Percentiles rank a stretch among this genome's conserved stretches.
Conservation (phyloP, 2,797 vertebrate genomes). For the Mus minutoides region DNA sequence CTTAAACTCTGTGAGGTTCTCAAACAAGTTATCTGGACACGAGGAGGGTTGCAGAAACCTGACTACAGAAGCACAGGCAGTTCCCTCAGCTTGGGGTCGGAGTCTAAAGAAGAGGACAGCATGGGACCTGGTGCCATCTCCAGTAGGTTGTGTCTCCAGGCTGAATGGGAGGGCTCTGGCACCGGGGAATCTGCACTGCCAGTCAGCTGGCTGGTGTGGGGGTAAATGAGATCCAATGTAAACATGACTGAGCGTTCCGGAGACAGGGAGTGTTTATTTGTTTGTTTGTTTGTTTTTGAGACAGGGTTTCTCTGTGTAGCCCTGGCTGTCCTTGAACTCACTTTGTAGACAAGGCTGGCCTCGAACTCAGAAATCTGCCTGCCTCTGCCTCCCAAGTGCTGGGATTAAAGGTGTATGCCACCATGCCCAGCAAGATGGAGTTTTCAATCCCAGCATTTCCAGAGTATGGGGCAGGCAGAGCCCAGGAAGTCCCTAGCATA, state of each 20-base stretch:
- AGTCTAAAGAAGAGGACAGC: background rate
- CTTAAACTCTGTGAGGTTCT: background rate
- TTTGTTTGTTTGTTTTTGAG: no score
- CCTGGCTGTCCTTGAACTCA: no score
- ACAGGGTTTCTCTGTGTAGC: no score
- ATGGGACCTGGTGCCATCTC: background rate
- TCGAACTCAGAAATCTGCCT: no score
- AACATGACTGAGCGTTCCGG: background rate
- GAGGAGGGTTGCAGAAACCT: accelerated
- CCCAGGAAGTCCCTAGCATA: no score
- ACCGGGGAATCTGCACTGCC: background rate
- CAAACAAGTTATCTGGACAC: background rate
- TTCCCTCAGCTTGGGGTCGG: background rate
- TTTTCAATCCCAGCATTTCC: background rate
- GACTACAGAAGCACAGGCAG: no score
- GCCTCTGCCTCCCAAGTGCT: no score
- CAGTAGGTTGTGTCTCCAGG: background rate
- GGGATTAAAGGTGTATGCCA: no score
- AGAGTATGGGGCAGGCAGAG: background rate
- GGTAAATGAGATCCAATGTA: no score
- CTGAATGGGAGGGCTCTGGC: no score
- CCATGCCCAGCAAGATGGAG: background rate
- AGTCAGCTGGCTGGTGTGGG: background rate
- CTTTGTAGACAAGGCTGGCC: no score
- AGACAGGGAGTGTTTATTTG: background rate